Conservation (phyloP, 1,140 invertebrate species). For the Drosophila truncata region DNA sequence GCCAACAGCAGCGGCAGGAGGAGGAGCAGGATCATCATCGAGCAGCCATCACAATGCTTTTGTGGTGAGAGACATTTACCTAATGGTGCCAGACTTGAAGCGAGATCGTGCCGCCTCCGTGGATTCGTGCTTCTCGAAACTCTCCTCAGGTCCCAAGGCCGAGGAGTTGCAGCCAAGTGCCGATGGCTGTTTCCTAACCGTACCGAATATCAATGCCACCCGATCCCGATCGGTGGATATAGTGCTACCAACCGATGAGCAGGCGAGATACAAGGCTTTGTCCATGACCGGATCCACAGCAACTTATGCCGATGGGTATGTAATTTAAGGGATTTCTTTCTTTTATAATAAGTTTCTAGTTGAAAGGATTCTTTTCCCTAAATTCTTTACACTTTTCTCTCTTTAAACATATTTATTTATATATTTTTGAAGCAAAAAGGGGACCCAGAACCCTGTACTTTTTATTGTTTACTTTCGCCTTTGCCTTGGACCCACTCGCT, state of each 20-base stretch:
- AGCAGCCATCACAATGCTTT: conserved; percentile 55
- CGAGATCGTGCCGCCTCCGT: conserved; percentile 93
- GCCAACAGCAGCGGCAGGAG: conserved; percentile 40
- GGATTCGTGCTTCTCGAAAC: conserved; percentile 92
- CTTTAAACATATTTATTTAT: neutral
- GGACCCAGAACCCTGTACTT: neutral
- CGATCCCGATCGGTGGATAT: conserved; percentile 96
- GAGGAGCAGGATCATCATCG: neutral
- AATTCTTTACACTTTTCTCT: neutral
- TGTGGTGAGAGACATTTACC: conserved; percentile 90
- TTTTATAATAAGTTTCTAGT: neutral
- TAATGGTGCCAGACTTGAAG: conserved; percentile 92
- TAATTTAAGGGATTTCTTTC: neutral
- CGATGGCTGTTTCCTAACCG: conserved; percentile 88
- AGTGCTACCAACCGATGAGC: conserved; percentile 94
- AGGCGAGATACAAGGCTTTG: conserved; percentile 93
- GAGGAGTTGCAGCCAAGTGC: conserved; percentile 88
- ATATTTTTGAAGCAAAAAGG: neutral
- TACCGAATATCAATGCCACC: conserved; percentile 89
- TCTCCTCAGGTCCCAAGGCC: conserved; percentile 88
- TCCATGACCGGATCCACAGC: conserved; percentile 86
- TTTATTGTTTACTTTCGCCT: conserved; percentile 37
- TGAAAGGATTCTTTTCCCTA: neutral
- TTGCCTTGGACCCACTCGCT: conserved; percentile 8
- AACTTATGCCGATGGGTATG: conserved; percentile 75